phyloP scores from a whole-genome alignment of 2,888 invertebrate genomes.

The Hypselothyrea guttata region DNA sequence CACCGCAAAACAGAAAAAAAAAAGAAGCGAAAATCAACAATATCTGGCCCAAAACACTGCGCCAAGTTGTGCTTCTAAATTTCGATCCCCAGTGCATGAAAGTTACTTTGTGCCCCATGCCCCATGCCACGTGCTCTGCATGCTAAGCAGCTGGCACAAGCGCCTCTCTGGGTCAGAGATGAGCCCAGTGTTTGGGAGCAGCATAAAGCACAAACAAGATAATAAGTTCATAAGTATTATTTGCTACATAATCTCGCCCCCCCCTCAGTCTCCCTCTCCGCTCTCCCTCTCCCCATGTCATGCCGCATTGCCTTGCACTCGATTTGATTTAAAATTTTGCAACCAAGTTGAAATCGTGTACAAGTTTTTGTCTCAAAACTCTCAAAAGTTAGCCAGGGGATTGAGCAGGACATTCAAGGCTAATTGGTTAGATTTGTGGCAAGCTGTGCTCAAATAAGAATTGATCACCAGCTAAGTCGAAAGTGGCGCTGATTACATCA shows the following conservation, averaged over 20 bases:
- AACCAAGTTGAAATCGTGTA: conserved; percentile 54
- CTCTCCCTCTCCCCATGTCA: too few relatives aligned
- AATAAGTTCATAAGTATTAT: conserved; percentile 77
- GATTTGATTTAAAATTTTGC: conserved; percentile 64
- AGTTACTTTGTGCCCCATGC: conserved; percentile 35
- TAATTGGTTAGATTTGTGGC: conserved; percentile 56
- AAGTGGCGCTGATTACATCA: conserved; percentile 34
- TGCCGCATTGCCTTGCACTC: conserved; percentile 14
- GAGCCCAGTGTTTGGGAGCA: conserved; percentile 15
- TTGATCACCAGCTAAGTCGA: conserved; percentile 22
- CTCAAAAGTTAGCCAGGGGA: conserved; percentile 30
- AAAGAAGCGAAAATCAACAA: conserved; percentile 50
- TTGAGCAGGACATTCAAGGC: conserved; percentile 37
- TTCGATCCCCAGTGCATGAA: conserved; percentile 67
- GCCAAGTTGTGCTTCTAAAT: conserved; percentile 73
- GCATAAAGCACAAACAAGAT: conserved; percentile 70
- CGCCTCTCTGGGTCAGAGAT: conserved; percentile 17
- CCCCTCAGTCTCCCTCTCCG: neutral
- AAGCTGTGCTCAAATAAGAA: conserved; percentile 34
- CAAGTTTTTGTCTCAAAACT: conserved; percentile 54
- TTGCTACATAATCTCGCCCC: conserved; percentile 60
- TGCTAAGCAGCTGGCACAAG: conserved; percentile 51
- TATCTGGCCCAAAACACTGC: conserved; percentile 58
- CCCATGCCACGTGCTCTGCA: conserved; percentile 64
- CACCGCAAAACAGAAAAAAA: conserved; percentile 26